These are phyloP conservation scores for Molossus molossus DNA, from an alignment of 2,797 vertebrate species.

Conservation along the genomic window DNA sequence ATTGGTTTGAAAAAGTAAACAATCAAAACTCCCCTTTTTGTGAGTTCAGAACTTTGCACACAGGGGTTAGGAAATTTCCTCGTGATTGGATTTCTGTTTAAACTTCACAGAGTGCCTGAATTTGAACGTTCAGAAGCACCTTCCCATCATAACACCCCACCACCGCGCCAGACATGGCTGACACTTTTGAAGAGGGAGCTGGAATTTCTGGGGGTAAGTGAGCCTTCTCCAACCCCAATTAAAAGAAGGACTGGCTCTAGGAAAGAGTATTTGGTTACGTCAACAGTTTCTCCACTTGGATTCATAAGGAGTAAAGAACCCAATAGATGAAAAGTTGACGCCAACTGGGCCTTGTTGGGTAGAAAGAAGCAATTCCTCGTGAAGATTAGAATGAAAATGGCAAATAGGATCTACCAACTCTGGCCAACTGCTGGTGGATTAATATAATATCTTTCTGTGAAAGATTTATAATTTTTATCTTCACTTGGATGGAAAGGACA, in stretches of 20 bases:
- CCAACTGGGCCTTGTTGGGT: background rate
- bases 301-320: background rate
- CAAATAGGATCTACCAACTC: background rate
- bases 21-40: background rate
- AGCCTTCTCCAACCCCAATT: background rate
- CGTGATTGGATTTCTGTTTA: slow-evolving; percentile 3
- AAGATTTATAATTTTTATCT: background rate
- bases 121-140: slow-evolving; percentile 30
- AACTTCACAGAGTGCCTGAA: slow-evolving; percentile 66
- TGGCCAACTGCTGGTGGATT: background rate
- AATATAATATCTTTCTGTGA: background rate
- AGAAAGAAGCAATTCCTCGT: slow-evolving; percentile 39
- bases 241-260: background rate
- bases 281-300: background rate
- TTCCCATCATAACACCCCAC: fast-evolving
- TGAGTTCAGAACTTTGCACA: background rate
- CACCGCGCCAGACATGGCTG: slow-evolving; percentile 21
- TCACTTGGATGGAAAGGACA: background rate
- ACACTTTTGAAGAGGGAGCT: slow-evolving; percentile 76
- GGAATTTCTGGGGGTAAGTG: slow-evolving; percentile 83
- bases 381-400: background rate
- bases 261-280: background rate
- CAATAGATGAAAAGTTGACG: background rate
- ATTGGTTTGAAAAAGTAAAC: background rate
- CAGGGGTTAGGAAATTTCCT: background rate